These are phyloP conservation scores for Protobothrops mucrosquamatus DNA, from an alignment of 2,113 vertebrate species.

Conservation along the genomic window DNA sequence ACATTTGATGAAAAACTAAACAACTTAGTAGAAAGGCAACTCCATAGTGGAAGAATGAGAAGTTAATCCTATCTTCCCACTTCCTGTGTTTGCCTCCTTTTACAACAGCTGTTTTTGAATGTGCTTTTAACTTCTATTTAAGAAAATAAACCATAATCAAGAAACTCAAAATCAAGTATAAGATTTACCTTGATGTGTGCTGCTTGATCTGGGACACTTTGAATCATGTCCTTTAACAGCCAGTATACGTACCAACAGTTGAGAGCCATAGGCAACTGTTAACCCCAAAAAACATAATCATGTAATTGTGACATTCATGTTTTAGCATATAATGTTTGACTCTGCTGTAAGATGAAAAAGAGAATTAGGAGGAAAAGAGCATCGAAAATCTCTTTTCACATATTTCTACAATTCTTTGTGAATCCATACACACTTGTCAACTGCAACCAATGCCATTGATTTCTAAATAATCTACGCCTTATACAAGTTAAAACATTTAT, in stretches of 20 bases:
- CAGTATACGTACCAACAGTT: constrained; percentile 52
- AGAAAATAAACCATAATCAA: background rate
- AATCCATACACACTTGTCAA: background rate
- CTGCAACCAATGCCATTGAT: background rate
- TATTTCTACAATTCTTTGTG: background rate
- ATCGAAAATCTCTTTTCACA: background rate
- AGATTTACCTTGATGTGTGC: constrained; percentile 77
- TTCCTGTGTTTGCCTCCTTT: background rate
- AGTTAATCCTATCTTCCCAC: background rate
- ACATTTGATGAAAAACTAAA: background rate
- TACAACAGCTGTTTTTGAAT: background rate
- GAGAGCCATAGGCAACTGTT: constrained; percentile 61
- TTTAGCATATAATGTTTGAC: background rate
- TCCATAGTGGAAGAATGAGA: background rate
- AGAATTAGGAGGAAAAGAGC: background rate
- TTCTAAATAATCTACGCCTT: background rate
- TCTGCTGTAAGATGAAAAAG: background rate
- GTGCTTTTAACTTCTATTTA: background rate
- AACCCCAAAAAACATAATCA: constrained; percentile 41
- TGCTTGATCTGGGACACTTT: constrained; percentile 80
- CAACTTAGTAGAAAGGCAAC: background rate
- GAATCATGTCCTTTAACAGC: constrained; percentile 79
- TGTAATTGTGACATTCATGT: background rate
- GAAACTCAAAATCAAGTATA: constrained; percentile 36
- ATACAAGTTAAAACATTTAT: background rate